phyloP scores from a whole-genome alignment of 2,113 vertebrate species.

The Tragelaphus strepsiceros region DNA sequence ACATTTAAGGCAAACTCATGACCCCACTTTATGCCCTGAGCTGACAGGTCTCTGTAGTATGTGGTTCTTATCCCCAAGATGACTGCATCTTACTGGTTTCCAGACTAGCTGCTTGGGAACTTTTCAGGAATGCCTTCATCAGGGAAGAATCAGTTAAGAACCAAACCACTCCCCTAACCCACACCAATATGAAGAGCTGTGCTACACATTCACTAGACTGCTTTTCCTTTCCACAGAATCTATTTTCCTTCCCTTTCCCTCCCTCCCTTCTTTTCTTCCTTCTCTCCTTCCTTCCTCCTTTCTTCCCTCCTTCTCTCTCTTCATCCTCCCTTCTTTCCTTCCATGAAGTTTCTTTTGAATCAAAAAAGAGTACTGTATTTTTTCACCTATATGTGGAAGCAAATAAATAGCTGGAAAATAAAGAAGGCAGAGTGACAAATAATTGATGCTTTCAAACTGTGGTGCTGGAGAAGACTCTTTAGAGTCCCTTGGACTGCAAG shows the following conservation, averaged over 20 bases:
- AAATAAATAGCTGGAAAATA: background rate
- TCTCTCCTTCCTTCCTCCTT: background rate
- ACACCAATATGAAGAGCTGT: background rate
- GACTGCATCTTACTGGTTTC: background rate
- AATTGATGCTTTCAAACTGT: background rate
- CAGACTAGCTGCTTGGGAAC: background rate
- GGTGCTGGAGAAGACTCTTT: background rate
- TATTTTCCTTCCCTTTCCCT: background rate
- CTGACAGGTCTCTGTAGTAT: background rate
- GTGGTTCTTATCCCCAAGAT: background rate
- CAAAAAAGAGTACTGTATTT: background rate
- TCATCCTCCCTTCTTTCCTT: background rate
- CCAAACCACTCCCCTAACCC: fast-evolving
- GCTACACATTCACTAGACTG: background rate
- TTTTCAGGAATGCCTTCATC: background rate
- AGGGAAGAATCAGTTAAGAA: background rate
- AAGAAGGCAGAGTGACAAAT: background rate
- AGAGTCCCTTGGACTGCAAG: background rate
- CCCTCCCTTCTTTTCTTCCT: background rate
- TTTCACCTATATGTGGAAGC: background rate
- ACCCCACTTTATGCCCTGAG: background rate
- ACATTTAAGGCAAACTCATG: background rate
- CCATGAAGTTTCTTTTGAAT: background rate
- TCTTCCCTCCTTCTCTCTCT: too few relatives aligned
- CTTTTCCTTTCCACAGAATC: background rate